Base-by-base conservation (phyloP, 2,888 invertebrate species). In the Amaurobius ferox region DNA sequence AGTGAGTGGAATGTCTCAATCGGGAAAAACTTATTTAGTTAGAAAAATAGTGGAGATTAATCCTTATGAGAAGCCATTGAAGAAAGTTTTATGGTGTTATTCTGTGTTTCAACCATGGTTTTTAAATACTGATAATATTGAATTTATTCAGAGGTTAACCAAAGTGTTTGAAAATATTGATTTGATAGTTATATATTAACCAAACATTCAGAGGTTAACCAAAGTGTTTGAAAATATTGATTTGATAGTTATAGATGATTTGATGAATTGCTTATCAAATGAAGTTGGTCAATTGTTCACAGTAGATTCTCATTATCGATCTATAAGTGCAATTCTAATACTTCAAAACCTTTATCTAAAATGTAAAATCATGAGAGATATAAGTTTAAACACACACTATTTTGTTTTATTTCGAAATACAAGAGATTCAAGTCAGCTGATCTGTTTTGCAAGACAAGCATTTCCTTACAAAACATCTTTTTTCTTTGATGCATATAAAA, bases 401-500 rank as follows among this genome's bases (percentile, higher is more conserved):
- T 67, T 81, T 23, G 39, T 77, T 26, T 30, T 83, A 16, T 79
- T 87, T 66, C 81, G 80, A 70, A 79, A n/a, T n/a, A n/a, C n/a
- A n/a, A n/a, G n/a, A n/a, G n/a, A n/a, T n/a, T n/a, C n/a, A n/a
- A n/a, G n/a, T n/a, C n/a, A n/a, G n/a, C n/a, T n/a, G n/a, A n/a
- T n/a, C n/a, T n/a, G 72, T 32, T 77, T 87, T 11, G 64, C 29
- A 19, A 26, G 77, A n/a, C 78, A 77, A 29, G 32, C 44, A 3
- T 80, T 64, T 28, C 73, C 73, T 30, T 16, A 28, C 7, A 86
- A 79, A 16, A 26, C 44, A 0, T 13, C 29, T 19, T 86, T 48
- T 61, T 79, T 86, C 9, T 39, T 77, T 28, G 61, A 76, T 39
- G 88, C 88, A 5, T 88, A 88, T 81, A 77, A 73, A 48, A 86